Base-by-base conservation (phyloP, 2,888 invertebrate genomes). In the Vanessa cardui region DNA sequence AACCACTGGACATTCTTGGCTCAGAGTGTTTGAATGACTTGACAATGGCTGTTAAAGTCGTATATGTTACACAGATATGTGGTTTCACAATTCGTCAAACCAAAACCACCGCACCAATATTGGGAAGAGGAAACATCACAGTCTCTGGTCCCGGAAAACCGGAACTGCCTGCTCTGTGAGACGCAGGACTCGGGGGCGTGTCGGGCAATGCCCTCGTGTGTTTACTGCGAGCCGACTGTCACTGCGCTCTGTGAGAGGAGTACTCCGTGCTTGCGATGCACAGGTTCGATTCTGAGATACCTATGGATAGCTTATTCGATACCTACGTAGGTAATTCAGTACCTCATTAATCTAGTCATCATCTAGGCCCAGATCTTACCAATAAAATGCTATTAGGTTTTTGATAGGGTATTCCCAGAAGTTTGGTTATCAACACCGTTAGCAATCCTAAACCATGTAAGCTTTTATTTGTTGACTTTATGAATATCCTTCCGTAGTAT, bases 81-180 rank as follows among this genome's bases (percentile, higher is more conserved):
- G 9, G 88, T 90, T 7, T 88, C 89, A 1, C 90, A 91, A 77
- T 87, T 88, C 77, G 86, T 87, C 70, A 87, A 87, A 69, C 90
- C 90, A 1, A 89, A 89, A 73, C 86, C 90, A 0, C 90, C 92
- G 0, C 91, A 91, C 74, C 89, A 90, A 77, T 89, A 89, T 77
- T 92, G 92, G 92, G 89, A 90, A 72, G 90, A 91, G 69, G 90
- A 90, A 77, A 90, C 90, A 0, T 86, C 89, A 1, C 76, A 85
- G 54, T 84, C 86, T 44, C 76, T 89, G 18, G 76, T 85, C 1
- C 87, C 91, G 0, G 91, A 92, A 80, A 89, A 87, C 75, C 86
- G 87, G 78, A 92, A 92, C 83, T 92, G 92, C 70, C 72, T 92
- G 72, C 79, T 92, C 44, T 92, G 92, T 49, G 92, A 92, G 82